phyloP scores from a whole-genome alignment of 2,113 vertebrate species.

The Nothocercus julius region DNA sequence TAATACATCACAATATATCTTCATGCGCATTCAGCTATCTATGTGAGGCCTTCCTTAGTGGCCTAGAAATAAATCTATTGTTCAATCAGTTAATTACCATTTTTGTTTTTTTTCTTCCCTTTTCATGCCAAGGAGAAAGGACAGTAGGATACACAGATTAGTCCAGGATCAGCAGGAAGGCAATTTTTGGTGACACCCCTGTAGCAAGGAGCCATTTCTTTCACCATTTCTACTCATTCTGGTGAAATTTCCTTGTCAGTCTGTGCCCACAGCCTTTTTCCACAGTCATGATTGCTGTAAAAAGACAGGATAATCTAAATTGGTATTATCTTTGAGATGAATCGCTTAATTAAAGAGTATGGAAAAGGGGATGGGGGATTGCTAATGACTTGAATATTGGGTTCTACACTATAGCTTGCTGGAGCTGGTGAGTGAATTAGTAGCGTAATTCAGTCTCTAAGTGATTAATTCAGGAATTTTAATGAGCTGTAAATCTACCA shows the following conservation, averaged over 20 bases:
- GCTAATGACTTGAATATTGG: slow-evolving; percentile 30
- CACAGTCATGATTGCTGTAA: not conserved
- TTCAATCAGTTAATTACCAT: not conserved
- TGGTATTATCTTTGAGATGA: not conserved
- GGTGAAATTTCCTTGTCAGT: not conserved
- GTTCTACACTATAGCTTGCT: not conserved
- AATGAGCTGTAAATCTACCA: slow-evolving; percentile 8
- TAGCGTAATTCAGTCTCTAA: slow-evolving; percentile 6
- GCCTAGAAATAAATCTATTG: not conserved
- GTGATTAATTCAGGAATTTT: slow-evolving; percentile 34
- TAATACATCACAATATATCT: not conserved
- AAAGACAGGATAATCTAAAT: not conserved
- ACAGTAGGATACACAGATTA: not conserved
- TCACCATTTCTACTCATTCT: not conserved
- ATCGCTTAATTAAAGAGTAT: slow-evolving; percentile 2
- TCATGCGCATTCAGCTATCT: not conserved
- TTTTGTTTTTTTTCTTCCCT: not conserved
- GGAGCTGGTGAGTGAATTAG: not conserved
- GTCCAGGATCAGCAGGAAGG: not conserved
- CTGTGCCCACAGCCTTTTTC: not conserved
- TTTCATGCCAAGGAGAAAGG: not conserved
- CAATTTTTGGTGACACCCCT: not conserved
- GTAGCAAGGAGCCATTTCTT: fast-evolving
- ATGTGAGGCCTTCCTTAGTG: not conserved
- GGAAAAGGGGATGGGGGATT: not conserved